phyloP scores from a whole-genome alignment of 2,888 invertebrate genomes.

The Epsilonema sp. region DNA sequence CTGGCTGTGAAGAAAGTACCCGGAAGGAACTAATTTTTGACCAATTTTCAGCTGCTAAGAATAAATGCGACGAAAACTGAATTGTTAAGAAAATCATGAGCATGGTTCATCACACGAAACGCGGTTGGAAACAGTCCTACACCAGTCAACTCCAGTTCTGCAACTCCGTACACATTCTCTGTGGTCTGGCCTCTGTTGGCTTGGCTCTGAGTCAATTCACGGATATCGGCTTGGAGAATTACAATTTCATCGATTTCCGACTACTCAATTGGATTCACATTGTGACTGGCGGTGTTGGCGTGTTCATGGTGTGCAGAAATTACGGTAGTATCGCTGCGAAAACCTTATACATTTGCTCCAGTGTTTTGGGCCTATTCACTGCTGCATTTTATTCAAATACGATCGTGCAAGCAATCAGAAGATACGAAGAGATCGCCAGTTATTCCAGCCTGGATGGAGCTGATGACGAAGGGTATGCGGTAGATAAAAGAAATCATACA shows the following conservation, averaged over 20 bases:
- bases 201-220: constrained; percentile 24
- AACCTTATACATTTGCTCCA: constrained; percentile 19
- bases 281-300: constrained; percentile 18
- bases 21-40: too few species aligned
- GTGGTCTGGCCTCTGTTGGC: constrained; percentile 20
- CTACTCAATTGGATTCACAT: constrained; percentile 21
- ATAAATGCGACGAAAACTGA: too few species aligned
- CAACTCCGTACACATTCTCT: constrained; percentile 19
- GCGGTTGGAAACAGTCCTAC: too few species aligned
- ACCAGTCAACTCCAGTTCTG: too few species aligned
- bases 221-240: constrained; percentile 21
- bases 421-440: background rate
- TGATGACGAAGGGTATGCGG: background rate
- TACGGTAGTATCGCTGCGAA: constrained; percentile 27
- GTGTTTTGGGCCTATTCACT: constrained; percentile 20
- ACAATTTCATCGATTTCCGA: constrained; percentile 24
- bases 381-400: constrained; percentile 21
- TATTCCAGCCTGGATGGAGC: background rate
- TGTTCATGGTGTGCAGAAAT: constrained; percentile 21
- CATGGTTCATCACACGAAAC: too few species aligned
- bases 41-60: too few species aligned
- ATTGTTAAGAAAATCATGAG: too few species aligned
- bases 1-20: too few species aligned
- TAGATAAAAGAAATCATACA: background rate
- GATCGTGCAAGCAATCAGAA: background rate